These are phyloP conservation scores for Spinibarbus caldwelli DNA, from an alignment of 2,797 vertebrate species.

Conservation along the genomic window DNA sequence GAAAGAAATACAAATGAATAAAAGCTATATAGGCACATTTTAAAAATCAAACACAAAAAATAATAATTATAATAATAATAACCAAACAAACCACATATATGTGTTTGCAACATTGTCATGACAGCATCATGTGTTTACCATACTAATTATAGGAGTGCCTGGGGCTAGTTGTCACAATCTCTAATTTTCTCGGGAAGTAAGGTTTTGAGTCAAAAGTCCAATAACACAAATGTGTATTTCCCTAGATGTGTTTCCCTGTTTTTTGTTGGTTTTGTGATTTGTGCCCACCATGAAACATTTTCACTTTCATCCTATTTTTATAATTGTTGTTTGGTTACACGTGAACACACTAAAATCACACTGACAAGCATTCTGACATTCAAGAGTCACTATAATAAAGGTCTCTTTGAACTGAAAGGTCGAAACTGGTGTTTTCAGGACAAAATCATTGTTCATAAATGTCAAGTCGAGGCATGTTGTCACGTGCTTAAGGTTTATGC, in stretches of 20 bases:
- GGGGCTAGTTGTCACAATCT: not conserved
- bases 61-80: no score
- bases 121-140: not conserved
- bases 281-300: not conserved
- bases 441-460: slow-evolving; percentile 5
- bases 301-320: not conserved
- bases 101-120: not conserved
- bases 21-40: no score
- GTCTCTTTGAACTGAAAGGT: not conserved
- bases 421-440: slow-evolving; percentile 1
- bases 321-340: not conserved
- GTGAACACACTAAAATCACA: not conserved
- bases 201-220: not conserved
- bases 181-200: not conserved
- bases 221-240: not conserved
- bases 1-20: no score
- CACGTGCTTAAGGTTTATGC: not conserved
- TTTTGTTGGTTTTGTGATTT: not conserved
- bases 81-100: no score
- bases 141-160: not conserved
- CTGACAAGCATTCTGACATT: no score
- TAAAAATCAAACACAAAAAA: no score
- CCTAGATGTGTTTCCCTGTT: no score
- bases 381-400: not conserved
- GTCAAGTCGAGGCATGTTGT: not conserved